Evolutionary conservation across 2,113 vertebrate genomes (phyloP), one percentile per base, ranked within the genome.

Genomic region (Grammomys surdaster): DNA sequence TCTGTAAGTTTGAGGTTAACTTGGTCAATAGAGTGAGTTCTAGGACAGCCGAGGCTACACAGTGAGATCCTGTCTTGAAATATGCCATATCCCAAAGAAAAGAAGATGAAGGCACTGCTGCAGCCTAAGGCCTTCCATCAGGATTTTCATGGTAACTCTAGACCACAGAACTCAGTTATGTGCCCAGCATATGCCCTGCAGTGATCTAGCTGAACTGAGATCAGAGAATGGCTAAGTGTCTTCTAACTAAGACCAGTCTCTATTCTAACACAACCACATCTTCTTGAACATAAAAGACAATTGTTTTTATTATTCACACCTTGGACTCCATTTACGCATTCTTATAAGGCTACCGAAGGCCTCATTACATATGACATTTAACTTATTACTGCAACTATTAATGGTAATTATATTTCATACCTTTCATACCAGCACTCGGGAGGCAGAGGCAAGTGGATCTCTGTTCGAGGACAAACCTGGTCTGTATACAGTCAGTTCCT

Each of bases 241-340:
- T 94, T 75, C 72, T 89, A 63, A 91, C 36, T 8, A 73, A 70
- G 19, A 13, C 73, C 16, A 73, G 14, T 31, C 33, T 43, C 28
- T 63, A 78, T 46, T 77, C 93, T 91, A 88, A 91, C 65, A 84
- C 7, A 94, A 31, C 40, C 88, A 72, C 24, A 46, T 63, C 80
- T 87, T 91, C 33, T 60, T 54, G 70, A 87, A 87, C 36, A 54
- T 2, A 90, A 73, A 87, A 88, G 26, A 90, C 36, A 80, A 26
- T 67, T 76, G 65, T 67, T 86, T 60, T 91, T 54, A 16, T 60
- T 36, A 88, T 54, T 89, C 82, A 76, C 24, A 16, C 31, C 63
- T 69, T 36, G 17, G 73, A 89, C 70, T 88, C 86, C 77, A 95
- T 43, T 90, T 77, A 95, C 3, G 82, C 2, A 56, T 33, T 88